A percentile compares a stretch with the other conserved stretches of the same genome.
These are phyloP conservation scores for Nesogale talazaci DNA, from an alignment of 2,113 vertebrate species.

Conservation along the genomic window DNA sequence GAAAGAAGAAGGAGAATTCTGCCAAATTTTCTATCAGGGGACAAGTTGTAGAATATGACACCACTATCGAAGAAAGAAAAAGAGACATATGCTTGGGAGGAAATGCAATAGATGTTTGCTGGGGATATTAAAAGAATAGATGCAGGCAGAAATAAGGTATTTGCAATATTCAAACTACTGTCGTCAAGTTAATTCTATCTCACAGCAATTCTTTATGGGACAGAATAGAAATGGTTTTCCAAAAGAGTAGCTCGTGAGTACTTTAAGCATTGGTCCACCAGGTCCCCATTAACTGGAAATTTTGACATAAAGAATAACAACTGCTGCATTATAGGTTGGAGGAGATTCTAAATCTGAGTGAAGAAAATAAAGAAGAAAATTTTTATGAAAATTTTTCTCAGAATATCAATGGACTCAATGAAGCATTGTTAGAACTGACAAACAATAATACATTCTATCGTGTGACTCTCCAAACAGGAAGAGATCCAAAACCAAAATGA, in stretches of 20 bases:
- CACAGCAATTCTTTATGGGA: too few relatives aligned
- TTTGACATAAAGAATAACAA: not conserved
- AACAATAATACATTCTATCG: not conserved
- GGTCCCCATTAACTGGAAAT: not conserved
- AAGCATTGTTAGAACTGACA: not conserved
- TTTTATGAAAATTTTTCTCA: not conserved
- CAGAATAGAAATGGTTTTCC: too few relatives aligned
- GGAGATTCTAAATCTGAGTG: not conserved
- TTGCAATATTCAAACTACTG: too few relatives aligned
- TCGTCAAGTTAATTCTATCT: too few relatives aligned
- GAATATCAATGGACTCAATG: not conserved
- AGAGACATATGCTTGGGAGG: not conserved
- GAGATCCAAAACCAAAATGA: not conserved
- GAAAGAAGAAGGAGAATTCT: not conserved
- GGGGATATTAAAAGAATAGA: not conserved
- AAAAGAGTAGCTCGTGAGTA: too few relatives aligned
- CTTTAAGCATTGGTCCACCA: too few relatives aligned
- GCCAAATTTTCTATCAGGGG: not conserved
- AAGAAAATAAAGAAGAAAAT: not conserved
- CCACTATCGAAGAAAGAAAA: not conserved
- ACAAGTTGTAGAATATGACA: not conserved
- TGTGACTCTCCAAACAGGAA: not conserved
- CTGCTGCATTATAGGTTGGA: not conserved
- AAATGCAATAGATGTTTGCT: not conserved
- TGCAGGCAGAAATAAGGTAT: not conserved